Evolutionary conservation across 2,113 vertebrate genomes (phyloP).

Genomic region (Tachysurus vachellii): DNA sequence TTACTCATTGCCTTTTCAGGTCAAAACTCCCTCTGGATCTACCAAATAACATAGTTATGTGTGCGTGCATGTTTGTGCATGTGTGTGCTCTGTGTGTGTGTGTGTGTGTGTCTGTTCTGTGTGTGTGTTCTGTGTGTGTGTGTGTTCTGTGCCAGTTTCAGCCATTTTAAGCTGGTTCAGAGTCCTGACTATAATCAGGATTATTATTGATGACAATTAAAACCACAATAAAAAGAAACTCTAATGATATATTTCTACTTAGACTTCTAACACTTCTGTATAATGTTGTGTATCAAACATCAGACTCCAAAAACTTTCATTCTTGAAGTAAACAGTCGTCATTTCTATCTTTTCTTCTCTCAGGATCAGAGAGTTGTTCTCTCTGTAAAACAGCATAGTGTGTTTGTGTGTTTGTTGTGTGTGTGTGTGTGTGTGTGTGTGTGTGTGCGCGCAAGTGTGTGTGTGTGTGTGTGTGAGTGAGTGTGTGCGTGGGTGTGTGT

Average conservation of each 20-base stretch:
- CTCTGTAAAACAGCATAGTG: not conserved
- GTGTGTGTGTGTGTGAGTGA: too few species aligned
- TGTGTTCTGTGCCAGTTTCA: not conserved
- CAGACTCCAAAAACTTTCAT: not conserved
- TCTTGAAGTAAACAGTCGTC: not conserved
- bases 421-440: not conserved
- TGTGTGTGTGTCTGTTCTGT: not conserved
- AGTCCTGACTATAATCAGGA: not conserved
- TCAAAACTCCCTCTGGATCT: constrained; percentile 6
- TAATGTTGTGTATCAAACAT: too few species aligned
- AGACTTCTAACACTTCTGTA: not conserved
- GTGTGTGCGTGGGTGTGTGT: not conserved
- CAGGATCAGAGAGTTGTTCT: not conserved
- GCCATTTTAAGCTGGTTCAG: not conserved
- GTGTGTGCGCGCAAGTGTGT: not conserved
- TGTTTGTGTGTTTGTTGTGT: not conserved
- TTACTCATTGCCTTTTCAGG: not conserved
- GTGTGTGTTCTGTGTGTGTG: not conserved
- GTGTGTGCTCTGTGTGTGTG: not conserved
- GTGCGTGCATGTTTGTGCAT: not conserved
- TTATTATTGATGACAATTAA: not conserved
- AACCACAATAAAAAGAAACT: not conserved
- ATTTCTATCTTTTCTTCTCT: not conserved
- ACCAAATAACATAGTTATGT: not conserved
- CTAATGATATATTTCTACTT: not conserved